Evolutionary conservation across 2,113 vertebrate genomes (phyloP), one percentile per base, ranked within the genome.

Genomic region (Anoura caudifer): DNA sequence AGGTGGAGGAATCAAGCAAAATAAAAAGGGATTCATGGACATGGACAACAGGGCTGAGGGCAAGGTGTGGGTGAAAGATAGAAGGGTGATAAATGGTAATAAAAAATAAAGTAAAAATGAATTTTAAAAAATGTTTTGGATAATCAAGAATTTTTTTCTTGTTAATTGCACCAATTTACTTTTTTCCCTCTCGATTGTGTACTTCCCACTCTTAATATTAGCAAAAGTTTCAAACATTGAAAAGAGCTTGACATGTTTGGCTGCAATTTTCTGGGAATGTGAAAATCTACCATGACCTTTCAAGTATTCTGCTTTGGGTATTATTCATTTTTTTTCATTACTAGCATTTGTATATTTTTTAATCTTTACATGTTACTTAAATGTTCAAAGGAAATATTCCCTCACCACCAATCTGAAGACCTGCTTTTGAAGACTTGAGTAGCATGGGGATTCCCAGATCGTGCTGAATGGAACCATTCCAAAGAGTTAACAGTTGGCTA

Each of bases 241-340:
- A 56, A 43, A 67, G 20, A 63, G n/a, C 28, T 79, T 45, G 69
- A 50, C 96, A 84, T 13, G 97, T 97, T 77, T 96, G 86, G 5
- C 94, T 98, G 95, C 56, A 93, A 88, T 80, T 97, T 98, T 87
- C 63, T 94, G 90, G 83, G 94, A 98, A 98, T 96, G 90, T 83
- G 88, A 97, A 98, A 97, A 87, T 84, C 65, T 97, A 90, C 94
- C 91, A 90, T 97, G 90, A 54, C 88, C 94, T 97, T 94, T 98
- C 95, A 98, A 97, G 97, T 97, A 97, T 94, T 97, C 97, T 97
- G 94, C 94, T 95, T 90, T 97, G 98, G 96, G 91, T 98, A 97
- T 98, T 98, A 98, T 95, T 98, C 70, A 98, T 98, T 98, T 98
- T 98, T 97, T 98, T 98, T 98, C 98, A 98, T 99, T 98, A 98